Percentiles rank a stretch among this genome's conserved stretches.
phyloP scores from a whole-genome alignment of 2,797 vertebrate genomes.

The Pristis pectinata region DNA sequence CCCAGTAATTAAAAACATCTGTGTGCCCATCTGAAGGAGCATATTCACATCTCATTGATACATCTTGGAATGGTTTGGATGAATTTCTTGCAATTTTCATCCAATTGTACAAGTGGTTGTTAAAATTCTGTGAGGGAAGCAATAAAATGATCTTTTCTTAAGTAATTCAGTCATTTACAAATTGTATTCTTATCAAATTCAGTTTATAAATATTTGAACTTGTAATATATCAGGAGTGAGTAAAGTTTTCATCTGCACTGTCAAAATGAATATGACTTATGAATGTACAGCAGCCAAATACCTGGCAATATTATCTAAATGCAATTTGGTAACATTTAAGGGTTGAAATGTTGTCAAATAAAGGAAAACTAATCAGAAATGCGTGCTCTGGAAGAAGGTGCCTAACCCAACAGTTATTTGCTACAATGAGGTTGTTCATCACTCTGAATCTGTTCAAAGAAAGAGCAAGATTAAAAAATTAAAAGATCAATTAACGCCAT shows the following conservation, averaged over 20 bases:
- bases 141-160: not conserved
- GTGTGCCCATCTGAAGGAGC: too few species aligned
- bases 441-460: not conserved
- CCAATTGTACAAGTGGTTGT: not conserved
- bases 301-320: not conserved
- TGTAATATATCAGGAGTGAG: not conserved
- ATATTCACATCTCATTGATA: not conserved
- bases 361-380: not conserved
- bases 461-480: not conserved
- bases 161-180: not conserved
- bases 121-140: not conserved
- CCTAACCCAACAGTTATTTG: not conserved
- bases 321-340: not conserved
- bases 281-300: not conserved
- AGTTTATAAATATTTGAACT: constrained; percentile 25
- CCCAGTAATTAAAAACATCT: not conserved
- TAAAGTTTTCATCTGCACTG: not conserved
- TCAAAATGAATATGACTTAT: not conserved
- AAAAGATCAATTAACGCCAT: not conserved
- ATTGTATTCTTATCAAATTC: constrained; percentile 5
- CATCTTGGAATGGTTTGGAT: not conserved
- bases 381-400: not conserved
- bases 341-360: not conserved
- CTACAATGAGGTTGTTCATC: not conserved
- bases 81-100: not conserved